Evolutionary conservation across 2,797 vertebrate species (phyloP), one percentile per base, ranked within the genome.

Genomic region (Avahi laniger): DNA sequence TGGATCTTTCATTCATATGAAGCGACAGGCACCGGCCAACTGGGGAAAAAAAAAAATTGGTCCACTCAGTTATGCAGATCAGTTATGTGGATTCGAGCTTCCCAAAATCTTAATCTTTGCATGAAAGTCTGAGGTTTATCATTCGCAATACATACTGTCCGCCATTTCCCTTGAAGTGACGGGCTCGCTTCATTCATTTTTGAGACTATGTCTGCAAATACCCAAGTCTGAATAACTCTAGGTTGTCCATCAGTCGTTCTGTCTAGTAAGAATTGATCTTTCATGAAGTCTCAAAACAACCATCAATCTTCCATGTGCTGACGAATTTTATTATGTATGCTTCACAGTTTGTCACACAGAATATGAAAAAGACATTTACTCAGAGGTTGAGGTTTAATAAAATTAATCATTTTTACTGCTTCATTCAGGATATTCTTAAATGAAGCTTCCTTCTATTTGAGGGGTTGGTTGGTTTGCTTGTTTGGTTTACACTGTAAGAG

Each of bases 351-450:
- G 35, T 24, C 41, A 84, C n/a, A 72, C 0, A 67, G 33, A 85
- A 69, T 80, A 83, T 38, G 90, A 83, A 92, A 92, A 91, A 92
- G 26, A 46, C 22, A 24, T 86, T 72, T 61, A 85, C 73, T 93
- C 54, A 76, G 24, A 93, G 28, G 30, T 20, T 85, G 9, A n/a
- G 13, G 30, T 50, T 89, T 57, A 91, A 88, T 86, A 94, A 95
- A 93, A 85, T 67, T 38, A n/a, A 24, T 63, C 8, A 35, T 52
- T 59, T 95, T 73, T 69, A 48, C 20, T 61, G 75, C 5, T 82
- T 72, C 65, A 84, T 38, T 65, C 54, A 76, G 4, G 17, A 76
- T 81, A 75, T 52, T 70, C 41, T 91, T 52, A 67, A 80, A 83
- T 14, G 65, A 93, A 89, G 57, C 18, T 80, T 41, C 46, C 30